phyloP scores from a whole-genome alignment of 1,140 invertebrate genomes.

The Drosophila lowei region DNA sequence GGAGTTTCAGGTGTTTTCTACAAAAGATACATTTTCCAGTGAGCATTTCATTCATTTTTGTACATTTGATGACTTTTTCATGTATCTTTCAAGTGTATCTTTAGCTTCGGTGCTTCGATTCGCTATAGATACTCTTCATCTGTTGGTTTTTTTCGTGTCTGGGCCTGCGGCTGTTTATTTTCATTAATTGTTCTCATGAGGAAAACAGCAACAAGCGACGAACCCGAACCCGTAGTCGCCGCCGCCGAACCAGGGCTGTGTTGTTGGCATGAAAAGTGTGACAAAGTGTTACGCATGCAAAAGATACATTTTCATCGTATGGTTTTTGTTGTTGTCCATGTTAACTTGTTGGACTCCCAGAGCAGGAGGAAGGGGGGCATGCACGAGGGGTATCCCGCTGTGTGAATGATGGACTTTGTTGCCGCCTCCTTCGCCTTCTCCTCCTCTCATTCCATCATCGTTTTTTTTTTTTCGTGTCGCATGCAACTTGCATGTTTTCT shows the following conservation, averaged over 20 bases:
- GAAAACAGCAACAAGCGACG: constrained; percentile 54
- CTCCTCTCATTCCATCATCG: constrained; percentile 40
- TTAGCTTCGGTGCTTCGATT: constrained; percentile 9
- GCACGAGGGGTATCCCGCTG: constrained; percentile 57
- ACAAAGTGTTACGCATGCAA: constrained; percentile 81
- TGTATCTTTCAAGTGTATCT: no score
- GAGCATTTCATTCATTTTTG: no score
- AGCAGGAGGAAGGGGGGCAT: constrained; percentile 5
- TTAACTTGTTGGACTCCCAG: constrained; percentile 66
- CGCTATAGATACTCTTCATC: neutral
- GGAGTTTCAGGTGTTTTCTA: no score
- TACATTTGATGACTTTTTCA: no score
- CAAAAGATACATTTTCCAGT: neutral
- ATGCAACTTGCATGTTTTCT: constrained; percentile 70
- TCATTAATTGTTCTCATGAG: constrained; percentile 82
- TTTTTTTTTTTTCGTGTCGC: constrained; percentile 58
- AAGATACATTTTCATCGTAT: constrained; percentile 72
- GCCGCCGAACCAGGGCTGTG: constrained; percentile 49
- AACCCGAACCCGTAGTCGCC: no score
- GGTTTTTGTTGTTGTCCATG: constrained; percentile 46
- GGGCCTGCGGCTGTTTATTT: constrained; percentile 79
- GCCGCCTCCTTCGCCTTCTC: constrained; percentile 35
- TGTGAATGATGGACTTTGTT: constrained; percentile 80
- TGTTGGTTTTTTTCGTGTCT: constrained; percentile 45
- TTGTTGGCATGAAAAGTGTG: constrained; percentile 76